Evolutionary conservation across 2,797 vertebrate genomes (phyloP).

Genomic region (Pseudochromis fuscus): DNA sequence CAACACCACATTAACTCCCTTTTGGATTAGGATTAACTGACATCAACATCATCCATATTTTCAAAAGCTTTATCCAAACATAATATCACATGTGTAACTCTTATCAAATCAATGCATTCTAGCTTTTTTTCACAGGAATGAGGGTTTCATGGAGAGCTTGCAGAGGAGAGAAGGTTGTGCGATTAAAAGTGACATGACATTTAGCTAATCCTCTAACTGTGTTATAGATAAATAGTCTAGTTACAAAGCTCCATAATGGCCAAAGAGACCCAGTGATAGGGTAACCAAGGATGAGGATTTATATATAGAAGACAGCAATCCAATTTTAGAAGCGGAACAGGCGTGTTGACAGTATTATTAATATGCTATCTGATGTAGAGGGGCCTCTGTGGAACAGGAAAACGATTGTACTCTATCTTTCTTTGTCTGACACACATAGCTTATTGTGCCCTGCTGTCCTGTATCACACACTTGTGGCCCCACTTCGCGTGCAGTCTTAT

Average conservation of each 20-base stretch:
- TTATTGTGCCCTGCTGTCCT: constrained; percentile 23
- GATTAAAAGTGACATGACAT: constrained; percentile 59
- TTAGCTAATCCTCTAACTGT: constrained; percentile 48
- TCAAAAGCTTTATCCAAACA: not conserved
- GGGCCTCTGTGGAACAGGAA: constrained; percentile 38
- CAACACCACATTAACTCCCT: not conserved
- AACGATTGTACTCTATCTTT: constrained; percentile 24
- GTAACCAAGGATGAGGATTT: constrained; percentile 45
- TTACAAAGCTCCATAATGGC: constrained; percentile 25
- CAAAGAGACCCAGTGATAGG: constrained; percentile 43
- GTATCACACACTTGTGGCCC: constrained; percentile 5
- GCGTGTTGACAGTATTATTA: constrained; percentile 69
- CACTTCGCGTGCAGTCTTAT: constrained; percentile 3
- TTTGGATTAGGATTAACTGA: not conserved
- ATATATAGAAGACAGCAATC: constrained; percentile 43
- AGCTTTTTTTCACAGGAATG: not conserved
- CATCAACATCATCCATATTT: not conserved
- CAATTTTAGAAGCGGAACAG: constrained; percentile 58
- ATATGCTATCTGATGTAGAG: constrained; percentile 47
- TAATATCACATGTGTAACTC: not conserved
- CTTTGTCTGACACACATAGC: constrained; percentile 31
- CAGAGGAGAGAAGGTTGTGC: constrained; percentile 42
- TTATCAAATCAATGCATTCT: not conserved
- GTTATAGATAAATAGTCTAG: constrained; percentile 51
- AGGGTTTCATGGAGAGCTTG: constrained; percentile 16